Base-by-base conservation (phyloP, 2,797 vertebrate species). In the Fratercula arctica region DNA sequence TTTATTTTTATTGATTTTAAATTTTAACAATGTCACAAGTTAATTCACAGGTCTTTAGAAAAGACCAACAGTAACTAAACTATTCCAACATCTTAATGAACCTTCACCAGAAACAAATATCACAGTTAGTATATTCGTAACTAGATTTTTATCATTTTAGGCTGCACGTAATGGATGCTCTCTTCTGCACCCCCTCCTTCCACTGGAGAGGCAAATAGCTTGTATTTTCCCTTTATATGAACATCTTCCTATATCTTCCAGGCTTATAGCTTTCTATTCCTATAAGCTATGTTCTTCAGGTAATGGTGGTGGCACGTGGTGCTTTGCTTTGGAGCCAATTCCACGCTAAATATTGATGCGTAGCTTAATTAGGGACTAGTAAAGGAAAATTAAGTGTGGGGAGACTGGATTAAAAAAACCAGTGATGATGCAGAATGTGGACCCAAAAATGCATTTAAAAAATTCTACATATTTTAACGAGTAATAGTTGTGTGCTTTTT, bases 1-100 rank as follows among this genome's bases (percentile, higher is more conserved):
- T 94, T 78, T 96, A 84, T 91, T 94, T 96, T 96, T 92, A 96
- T 96, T 95, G 90, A 97, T 96, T 96, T 94, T 68, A 95, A 92
- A 94, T 88, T 92, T 96, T 84, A 79, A 85, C 81, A 91, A 63
- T 8, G 39, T 84, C 95, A 88, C 82, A 91, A 95, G 85, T 94
- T 92, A 96, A 95, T 95, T 93, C 85, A 87, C 79, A 86, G 90
- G 85, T 87, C 82, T 92, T 93, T 59, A 75, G 54, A 94, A 95
- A 54, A 94, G 39, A 90, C 59, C 77, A 92, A 90, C 76, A 91
- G 79, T 82, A 91, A 86, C 73, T 63, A 56, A 95, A 81, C 79
- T 66, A 84, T 81, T 93, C 54, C 61, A 84, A 78, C 61, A 78
- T 73, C 87, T 78, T 78, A 93, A 83, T 67, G 73, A 92, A 85